These are phyloP conservation scores for Poeciliopsis presidionis DNA, from an alignment of 2,797 vertebrate species.

Conservation along the genomic window DNA sequence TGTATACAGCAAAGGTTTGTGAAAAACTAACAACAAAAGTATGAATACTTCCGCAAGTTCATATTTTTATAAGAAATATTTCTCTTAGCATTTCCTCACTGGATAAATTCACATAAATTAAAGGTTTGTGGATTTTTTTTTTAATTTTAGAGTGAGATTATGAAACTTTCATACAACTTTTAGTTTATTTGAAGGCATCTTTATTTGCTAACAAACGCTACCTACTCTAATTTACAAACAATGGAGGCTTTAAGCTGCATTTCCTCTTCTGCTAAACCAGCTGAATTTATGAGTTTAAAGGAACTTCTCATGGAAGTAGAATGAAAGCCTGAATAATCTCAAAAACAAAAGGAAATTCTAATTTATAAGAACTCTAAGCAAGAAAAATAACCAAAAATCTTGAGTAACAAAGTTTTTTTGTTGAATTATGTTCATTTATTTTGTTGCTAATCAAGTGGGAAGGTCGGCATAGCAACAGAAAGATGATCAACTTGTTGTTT, in stretches of 20 bases:
- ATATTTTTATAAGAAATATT: not conserved
- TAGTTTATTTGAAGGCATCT: not conserved
- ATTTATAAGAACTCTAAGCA: not conserved
- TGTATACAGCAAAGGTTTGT: not conserved
- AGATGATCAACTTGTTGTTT: too few species aligned
- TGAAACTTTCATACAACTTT: not conserved
- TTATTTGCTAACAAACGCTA: not conserved
- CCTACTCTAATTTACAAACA: not conserved
- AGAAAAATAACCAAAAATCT: not conserved
- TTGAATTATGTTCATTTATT: not conserved
- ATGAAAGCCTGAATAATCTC: not conserved
- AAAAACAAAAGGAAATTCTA: not conserved
- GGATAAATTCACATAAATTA: not conserved
- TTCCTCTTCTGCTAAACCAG: slow-evolving; percentile 10
- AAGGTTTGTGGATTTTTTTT: not conserved
- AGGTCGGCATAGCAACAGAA: not conserved
- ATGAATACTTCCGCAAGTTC: not conserved
- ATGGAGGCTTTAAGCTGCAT: not conserved
- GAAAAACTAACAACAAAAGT: not conserved
- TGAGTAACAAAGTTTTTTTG: not conserved
- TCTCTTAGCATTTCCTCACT: not conserved
- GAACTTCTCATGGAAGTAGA: not conserved
- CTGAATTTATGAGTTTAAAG: not conserved
- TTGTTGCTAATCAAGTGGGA: not conserved
- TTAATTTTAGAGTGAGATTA: not conserved